Evolutionary conservation across 2,113 vertebrate genomes (phyloP).

Genomic region (Collichthys lucidus): DNA sequence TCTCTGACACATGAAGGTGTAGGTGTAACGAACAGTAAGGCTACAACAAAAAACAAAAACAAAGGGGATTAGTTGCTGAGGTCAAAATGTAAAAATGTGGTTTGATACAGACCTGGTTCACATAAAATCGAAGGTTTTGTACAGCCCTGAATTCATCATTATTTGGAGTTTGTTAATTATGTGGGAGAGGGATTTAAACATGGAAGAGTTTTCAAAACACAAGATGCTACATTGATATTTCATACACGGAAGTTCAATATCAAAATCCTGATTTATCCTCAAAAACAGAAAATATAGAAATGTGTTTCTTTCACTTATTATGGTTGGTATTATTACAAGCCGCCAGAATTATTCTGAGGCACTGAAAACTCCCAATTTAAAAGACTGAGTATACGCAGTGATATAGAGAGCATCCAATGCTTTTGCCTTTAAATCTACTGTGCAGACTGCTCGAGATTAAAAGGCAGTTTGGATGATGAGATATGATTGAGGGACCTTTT

Average conservation of each 20-base stretch:
- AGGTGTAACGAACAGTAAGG: conserved; percentile 94
- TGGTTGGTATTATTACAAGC: not conserved
- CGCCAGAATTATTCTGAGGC: not conserved
- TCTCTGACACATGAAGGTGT: conserved; percentile 94
- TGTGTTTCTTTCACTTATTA: not conserved
- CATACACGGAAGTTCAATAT: not conserved
- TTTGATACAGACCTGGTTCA: not conserved
- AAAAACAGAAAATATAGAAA: not conserved
- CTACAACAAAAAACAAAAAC: conserved; percentile 73
- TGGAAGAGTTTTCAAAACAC: not conserved
- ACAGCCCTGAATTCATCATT: not conserved
- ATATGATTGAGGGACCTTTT: not conserved
- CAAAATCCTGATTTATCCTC: not conserved
- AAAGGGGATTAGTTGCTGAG: conserved; percentile 34
- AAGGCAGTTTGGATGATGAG: not conserved
- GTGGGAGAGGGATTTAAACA: not conserved
- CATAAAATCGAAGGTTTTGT: not conserved
- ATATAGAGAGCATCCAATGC: not conserved
- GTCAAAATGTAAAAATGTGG: conserved; percentile 12
- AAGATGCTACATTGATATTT: not conserved
- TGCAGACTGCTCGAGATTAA: not conserved
- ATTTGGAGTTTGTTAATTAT: not conserved
- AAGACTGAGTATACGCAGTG: not conserved
- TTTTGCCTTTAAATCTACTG: too few relatives aligned
- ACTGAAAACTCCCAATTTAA: not conserved